Conservation (phyloP, 2,888 invertebrate genomes). For the Brachylomia viminalis region DNA sequence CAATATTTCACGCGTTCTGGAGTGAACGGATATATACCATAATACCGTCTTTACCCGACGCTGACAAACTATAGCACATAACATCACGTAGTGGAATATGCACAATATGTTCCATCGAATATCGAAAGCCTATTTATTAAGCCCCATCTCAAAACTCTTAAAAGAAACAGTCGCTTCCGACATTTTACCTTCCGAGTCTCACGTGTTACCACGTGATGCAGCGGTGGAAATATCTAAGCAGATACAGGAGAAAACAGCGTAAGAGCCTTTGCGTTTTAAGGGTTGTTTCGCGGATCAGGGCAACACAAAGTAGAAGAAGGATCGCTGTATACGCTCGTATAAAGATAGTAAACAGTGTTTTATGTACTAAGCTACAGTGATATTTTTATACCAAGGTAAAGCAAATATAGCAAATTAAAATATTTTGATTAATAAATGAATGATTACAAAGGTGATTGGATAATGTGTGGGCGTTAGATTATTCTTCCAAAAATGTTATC, state of each 20-base stretch:
- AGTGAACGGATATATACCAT: constrained; percentile 52
- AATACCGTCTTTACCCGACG: constrained; percentile 31
- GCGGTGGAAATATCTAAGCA: neutral
- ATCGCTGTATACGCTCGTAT: constrained; percentile 4
- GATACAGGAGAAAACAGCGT: constrained; percentile 5
- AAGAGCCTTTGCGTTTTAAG: constrained; percentile 13
- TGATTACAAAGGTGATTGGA: neutral
- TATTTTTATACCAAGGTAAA: neutral
- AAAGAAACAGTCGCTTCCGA: constrained; percentile 24
- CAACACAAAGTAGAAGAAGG: neutral
- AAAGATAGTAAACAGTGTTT: constrained; percentile 36
- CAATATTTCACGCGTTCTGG: constrained; percentile 46
- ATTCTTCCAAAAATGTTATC: neutral
- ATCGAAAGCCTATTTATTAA: constrained; percentile 53
- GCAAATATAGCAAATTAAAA: neutral
- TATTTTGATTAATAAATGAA: neutral
- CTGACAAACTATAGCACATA: constrained; percentile 48
- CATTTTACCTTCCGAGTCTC: constrained; percentile 22
- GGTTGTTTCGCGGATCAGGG: neutral
- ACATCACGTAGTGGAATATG: constrained; percentile 31
- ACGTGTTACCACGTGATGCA: neutral
- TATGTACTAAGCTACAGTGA: constrained; percentile 5
- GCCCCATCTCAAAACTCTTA: neutral
- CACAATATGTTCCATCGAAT: constrained; percentile 53
- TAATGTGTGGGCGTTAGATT: neutral